Conservation (phyloP, 2,797 vertebrate species). For the Eutrigla gurnardus region DNA sequence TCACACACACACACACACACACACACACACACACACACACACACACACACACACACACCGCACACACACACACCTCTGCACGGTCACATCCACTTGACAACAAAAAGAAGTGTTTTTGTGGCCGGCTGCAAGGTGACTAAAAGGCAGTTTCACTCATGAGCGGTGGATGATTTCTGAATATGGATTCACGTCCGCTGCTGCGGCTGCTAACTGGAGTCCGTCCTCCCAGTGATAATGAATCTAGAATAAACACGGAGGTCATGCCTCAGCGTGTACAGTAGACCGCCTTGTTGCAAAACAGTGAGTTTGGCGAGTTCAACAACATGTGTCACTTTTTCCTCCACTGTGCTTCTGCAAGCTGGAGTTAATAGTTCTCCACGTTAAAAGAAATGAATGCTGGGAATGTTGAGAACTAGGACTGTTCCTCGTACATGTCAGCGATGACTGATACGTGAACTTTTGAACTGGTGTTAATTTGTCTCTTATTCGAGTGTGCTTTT, state of each 20-base stretch:
- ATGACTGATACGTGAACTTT: too few relatives aligned
- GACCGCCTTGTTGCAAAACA: neutral
- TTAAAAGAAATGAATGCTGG: too few relatives aligned
- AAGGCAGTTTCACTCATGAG: neutral
- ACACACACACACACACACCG: neutral
- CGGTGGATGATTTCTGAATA: neutral
- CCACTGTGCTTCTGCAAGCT: neutral
- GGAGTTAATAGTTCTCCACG: too few relatives aligned
- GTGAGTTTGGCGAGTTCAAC: neutral
- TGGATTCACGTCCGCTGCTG: neutral
- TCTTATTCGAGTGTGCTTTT: too few relatives aligned
- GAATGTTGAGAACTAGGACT: too few relatives aligned
- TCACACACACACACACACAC: neutral
- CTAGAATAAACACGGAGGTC: too few relatives aligned
- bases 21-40: neutral
- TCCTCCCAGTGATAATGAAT: too few relatives aligned
- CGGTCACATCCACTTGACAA: neutral
- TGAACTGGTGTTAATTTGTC: too few relatives aligned
- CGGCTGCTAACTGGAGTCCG: neutral
- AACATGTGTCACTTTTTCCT: neutral
- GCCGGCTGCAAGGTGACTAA: neutral
- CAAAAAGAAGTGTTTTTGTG: neutral
- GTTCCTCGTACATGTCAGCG: too few relatives aligned
- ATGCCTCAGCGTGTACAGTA: neutral
- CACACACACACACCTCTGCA: neutral